phyloP scores from a whole-genome alignment of 2,888 invertebrate genomes.

The Torymus texanus region DNA sequence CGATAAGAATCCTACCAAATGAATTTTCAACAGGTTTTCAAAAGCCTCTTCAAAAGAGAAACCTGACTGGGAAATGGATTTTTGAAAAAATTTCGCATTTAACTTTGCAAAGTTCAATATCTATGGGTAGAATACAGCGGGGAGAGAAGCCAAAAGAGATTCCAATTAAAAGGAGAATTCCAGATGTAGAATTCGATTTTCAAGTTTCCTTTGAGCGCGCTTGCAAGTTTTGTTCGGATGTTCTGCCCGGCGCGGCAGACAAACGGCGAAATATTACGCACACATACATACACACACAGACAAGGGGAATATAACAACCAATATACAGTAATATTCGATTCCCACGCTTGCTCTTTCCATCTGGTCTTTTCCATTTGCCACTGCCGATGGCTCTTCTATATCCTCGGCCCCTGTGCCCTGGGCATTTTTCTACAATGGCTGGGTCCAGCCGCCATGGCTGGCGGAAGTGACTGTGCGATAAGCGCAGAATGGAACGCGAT shows the following conservation, averaged over 20 bases:
- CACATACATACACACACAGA: too few relatives aligned
- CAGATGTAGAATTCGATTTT: background rate
- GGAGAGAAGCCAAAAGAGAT: too few relatives aligned
- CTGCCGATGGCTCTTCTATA: background rate
- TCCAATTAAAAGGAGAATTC: constrained; percentile 14
- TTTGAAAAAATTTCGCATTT: too few relatives aligned
- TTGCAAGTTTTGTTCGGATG: background rate
- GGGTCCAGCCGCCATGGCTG: constrained; percentile 25
- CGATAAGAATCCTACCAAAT: too few relatives aligned
- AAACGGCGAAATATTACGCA: constrained; percentile 2
- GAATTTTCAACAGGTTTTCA: too few relatives aligned
- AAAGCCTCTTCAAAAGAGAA: too few relatives aligned
- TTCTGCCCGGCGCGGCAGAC: too few relatives aligned
- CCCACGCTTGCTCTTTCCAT: constrained; percentile 16
- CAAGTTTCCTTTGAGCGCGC: constrained; percentile 5
- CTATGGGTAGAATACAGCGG: too few relatives aligned
- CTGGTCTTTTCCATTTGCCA: constrained; percentile 11
- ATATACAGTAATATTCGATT: constrained; percentile 18
- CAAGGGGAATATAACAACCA: too few relatives aligned
- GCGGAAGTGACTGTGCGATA: constrained; percentile 46
- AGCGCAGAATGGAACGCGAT: constrained; percentile 56
- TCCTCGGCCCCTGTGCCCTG: background rate
- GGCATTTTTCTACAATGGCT: constrained; percentile 44
- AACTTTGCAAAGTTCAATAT: too few relatives aligned
- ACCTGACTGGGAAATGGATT: too few relatives aligned